Evolutionary conservation across 2,888 invertebrate genomes (phyloP), one percentile per base, ranked within the genome.

Genomic region (Chelonus formosanus): DNA sequence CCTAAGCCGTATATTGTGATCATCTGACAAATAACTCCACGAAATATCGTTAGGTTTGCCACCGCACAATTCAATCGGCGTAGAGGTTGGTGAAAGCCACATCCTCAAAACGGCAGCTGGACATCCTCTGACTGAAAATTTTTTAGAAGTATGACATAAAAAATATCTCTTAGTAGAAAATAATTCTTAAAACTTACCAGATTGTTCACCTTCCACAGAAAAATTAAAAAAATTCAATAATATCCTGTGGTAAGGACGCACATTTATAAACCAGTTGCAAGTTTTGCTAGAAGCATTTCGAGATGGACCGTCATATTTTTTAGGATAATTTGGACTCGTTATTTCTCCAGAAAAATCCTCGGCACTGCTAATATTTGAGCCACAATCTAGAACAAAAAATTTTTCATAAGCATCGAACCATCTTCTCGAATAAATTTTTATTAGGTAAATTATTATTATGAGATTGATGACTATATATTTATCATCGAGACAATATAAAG

Each of bases 201-300:
- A 87, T 71, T 94, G 93, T 82, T 95, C 93, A 73, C 98, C 98
- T 85, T 99, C 98, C 66, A 98, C 93, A 63, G 93, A 92, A 82
- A 99, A 97, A 73, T 90, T 89, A 81, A 95, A 92, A 84, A 98
- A 95, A 84, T 95, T 92, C 80, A 99, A 89, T 82, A 98, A 89
- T 78, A 99, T 91, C 81, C 92, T 91, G 84, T 95, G 93, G 76
- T 91, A 91, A 43, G 93, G 92, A 74, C 92, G 89, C 68, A 95
- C 96, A 70, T 90, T 92, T 81, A 99, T 93, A 83, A 93, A 94
- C 98, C 98, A 99, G 86, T 98, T 96, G 87, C 98, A 99, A 71
- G 94, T 94, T 84, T 92, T 91, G 73, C 94, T 94, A 58, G 95
- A 92, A 74, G 91, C 87, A 63, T 92, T 92, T 73, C 90, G 89